Evolutionary conservation across 2,888 invertebrate genomes (phyloP), one percentile per base, ranked within the genome.

Genomic region (Cynaeus angustus): DNA sequence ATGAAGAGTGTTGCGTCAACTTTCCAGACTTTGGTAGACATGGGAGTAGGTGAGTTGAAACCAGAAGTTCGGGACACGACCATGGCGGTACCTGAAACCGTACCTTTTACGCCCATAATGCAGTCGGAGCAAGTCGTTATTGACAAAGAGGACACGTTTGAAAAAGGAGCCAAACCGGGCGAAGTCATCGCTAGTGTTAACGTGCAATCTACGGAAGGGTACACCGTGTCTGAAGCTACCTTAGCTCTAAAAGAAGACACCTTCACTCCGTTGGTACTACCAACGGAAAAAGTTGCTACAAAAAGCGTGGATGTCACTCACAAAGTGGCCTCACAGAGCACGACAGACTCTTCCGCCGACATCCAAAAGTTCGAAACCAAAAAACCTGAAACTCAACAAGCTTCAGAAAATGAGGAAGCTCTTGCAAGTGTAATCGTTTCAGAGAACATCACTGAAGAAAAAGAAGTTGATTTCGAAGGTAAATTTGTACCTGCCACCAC

Each of bases 401-500:
- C 86, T 12, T 81, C 77, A 43, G 74, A 84, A 58, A 85, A 79
- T 26, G 87, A 86, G 75, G 86, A 88, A 61, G 83, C 85, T 2
- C 83, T 86, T 58, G 86, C 85, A 66, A 84, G 87, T 74, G 70
- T 89, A 46, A 83, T 86, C 13, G 79, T 88, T 8, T 85, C 85
- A 4, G 88, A 89, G 77, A 86, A 81, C 76, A 62, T 83, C 21
- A 71, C 81, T 6, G 79, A 83, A 74, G 90, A 90, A 80, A 86
- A 84, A 74, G 90, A 89, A 84, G 80, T 82, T 28, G 81, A 83
- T 52, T 86, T 89, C 72, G 79, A 79, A 21, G 84, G 82, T 43
- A 85, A 86, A 72, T 81, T 86, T 28, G 83, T 83, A 75, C 89
- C 90, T 4, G 85, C 86, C 37, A 82, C 82, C 6, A 87, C 86